phyloP scores from a whole-genome alignment of 1,140 invertebrate genomes.

The Cyrtorhinus lividipennis region DNA sequence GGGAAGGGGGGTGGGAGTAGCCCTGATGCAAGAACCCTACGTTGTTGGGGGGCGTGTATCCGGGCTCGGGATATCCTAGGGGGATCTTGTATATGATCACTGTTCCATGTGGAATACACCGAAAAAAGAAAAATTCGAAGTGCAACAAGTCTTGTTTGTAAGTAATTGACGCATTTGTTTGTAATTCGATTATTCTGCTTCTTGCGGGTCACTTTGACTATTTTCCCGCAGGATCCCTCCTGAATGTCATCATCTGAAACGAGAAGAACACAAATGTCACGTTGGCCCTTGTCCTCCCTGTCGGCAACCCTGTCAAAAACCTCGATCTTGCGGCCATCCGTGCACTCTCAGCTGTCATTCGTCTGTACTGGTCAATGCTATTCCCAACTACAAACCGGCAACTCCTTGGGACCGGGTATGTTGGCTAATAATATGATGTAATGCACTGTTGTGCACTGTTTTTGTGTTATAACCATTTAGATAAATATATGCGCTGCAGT shows the following conservation, averaged over 20 bases:
- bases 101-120: slow-evolving; percentile 74
- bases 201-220: neutral
- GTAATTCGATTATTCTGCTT: neutral
- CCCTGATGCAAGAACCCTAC: no score
- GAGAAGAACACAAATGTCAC: slow-evolving; percentile 67
- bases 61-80: no score
- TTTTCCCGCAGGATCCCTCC: slow-evolving; percentile 44
- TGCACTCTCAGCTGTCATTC: slow-evolving; percentile 68
- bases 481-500: no score
- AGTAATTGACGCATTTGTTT: neutral
- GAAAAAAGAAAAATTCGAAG: slow-evolving; percentile 56
- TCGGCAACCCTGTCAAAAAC: slow-evolving; percentile 50
- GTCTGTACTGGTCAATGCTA: slow-evolving; percentile 49
- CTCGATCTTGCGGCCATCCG: slow-evolving; percentile 52
- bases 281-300: slow-evolving; percentile 77
- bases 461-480: no score
- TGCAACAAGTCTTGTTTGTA: slow-evolving; percentile 57
- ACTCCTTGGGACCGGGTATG: slow-evolving; percentile 54
- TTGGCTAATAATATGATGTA: no score
- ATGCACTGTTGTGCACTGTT: no score
- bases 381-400: slow-evolving; percentile 38
- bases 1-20: no score
- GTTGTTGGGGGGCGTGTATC: no score
- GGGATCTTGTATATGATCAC: no score
- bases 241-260: slow-evolving; percentile 59